phyloP scores from a whole-genome alignment of 2,113 vertebrate species.

The Datnioides undecimradiatus region DNA sequence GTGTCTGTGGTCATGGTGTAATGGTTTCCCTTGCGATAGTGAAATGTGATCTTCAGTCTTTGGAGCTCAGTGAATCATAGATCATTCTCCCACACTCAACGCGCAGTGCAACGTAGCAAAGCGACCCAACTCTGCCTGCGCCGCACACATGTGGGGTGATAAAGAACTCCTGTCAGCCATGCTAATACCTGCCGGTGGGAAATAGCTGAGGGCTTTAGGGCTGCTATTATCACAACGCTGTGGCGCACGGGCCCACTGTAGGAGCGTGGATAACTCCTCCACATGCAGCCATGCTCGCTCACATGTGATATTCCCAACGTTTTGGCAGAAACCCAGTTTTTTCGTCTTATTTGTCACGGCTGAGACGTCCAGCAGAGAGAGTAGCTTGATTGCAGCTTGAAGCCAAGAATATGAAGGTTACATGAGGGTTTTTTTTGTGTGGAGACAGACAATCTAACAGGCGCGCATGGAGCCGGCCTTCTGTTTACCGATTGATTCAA shows the following conservation, averaged over 20 bases:
- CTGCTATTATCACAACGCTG: constrained; percentile 63
- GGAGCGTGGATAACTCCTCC: constrained; percentile 33
- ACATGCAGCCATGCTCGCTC: constrained; percentile 17
- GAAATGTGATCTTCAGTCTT: constrained; percentile 78
- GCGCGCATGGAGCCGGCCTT: constrained; percentile 26
- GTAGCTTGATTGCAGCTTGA: constrained; percentile 29
- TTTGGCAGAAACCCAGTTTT: constrained; percentile 12
- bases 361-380: constrained; percentile 25
- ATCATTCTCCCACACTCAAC: constrained; percentile 77
- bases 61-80: constrained; percentile 72
- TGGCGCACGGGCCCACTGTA: constrained; percentile 49
- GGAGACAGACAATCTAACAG: constrained; percentile 29
- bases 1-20: constrained; percentile 78
- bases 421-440: constrained; percentile 39
- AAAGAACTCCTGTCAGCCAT: constrained; percentile 47
- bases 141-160: constrained; percentile 39
- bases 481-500: constrained; percentile 29
- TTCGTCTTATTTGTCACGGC: constrained; percentile 16
- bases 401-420: constrained; percentile 8
- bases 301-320: constrained; percentile 29
- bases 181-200: constrained; percentile 59
- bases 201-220: constrained; percentile 50
- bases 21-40: constrained; percentile 78
- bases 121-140: constrained; percentile 30
- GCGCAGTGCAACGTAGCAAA: constrained; percentile 40